These are phyloP conservation scores for Pagetopsis macropterus DNA, from an alignment of 2,797 vertebrate species.

Conservation along the genomic window DNA sequence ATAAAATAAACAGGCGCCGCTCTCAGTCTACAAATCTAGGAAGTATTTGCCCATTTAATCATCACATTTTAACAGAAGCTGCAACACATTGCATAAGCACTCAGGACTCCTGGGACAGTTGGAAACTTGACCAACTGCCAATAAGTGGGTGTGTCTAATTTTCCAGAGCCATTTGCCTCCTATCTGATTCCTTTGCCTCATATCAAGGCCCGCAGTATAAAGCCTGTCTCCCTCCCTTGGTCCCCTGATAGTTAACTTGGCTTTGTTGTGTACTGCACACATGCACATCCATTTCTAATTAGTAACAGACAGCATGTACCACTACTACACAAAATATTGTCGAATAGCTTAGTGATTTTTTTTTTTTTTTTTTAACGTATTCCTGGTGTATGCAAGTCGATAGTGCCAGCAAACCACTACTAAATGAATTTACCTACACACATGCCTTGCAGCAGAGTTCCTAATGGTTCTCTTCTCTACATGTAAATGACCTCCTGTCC, in stretches of 20 bases:
- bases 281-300: slow-evolving; percentile 74
- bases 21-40: slow-evolving; percentile 78
- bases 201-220: slow-evolving; percentile 54
- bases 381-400: slow-evolving; percentile 76
- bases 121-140: slow-evolving; percentile 77
- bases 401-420: slow-evolving; percentile 79
- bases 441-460: slow-evolving; percentile 84
- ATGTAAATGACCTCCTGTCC: slow-evolving; percentile 91
- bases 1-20: slow-evolving; percentile 78
- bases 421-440: slow-evolving; percentile 85
- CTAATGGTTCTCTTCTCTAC: slow-evolving; percentile 86
- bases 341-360: slow-evolving; percentile 46
- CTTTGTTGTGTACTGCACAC: slow-evolving; percentile 65
- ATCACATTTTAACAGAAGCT: slow-evolving; percentile 81
- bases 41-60: slow-evolving; percentile 83
- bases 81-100: slow-evolving; percentile 79
- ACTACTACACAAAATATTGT: slow-evolving; percentile 48
- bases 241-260: slow-evolving; percentile 65
- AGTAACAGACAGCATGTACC: slow-evolving; percentile 45
- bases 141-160: slow-evolving; percentile 66
- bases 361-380: slow-evolving; percentile 5
- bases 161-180: slow-evolving; percentile 66
- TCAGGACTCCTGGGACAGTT: slow-evolving; percentile 67
- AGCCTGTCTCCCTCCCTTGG: slow-evolving; percentile 42
- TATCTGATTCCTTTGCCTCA: slow-evolving; percentile 67